These are phyloP conservation scores for Neria commutata DNA, from an alignment of 2,888 invertebrate species.

Conservation along the genomic window DNA sequence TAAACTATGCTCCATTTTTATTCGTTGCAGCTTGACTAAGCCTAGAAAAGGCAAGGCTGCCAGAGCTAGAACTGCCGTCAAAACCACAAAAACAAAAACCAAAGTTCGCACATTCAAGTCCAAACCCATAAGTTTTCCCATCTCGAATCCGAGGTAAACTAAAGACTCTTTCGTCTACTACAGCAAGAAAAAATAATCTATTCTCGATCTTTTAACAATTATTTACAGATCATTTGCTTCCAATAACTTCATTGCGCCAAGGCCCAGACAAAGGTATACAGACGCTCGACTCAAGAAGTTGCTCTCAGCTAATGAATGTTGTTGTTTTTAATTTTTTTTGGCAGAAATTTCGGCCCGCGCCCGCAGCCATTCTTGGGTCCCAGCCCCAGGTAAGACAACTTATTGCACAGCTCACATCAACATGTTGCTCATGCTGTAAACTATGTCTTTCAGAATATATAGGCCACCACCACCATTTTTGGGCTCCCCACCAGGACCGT, in stretches of 20 bases:
- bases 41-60: too few species aligned
- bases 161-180: neutral
- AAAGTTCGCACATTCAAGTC: too few species aligned
- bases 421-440: neutral
- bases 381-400: slow-evolving; percentile 13
- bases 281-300: too few species aligned
- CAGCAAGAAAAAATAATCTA: neutral
- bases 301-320: neutral
- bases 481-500: slow-evolving; percentile 36
- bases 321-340: slow-evolving; percentile 21
- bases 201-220: neutral
- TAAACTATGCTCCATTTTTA: too few species aligned
- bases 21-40: too few species aligned
- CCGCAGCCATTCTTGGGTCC: neutral
- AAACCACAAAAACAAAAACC: too few species aligned
- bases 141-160: slow-evolving; percentile 39
- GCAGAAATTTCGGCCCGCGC: slow-evolving; percentile 7
- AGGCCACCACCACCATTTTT: slow-evolving; percentile 46
- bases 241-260: slow-evolving; percentile 45
- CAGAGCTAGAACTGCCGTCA: slow-evolving; percentile 13
- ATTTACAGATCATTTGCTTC: slow-evolving; percentile 42
- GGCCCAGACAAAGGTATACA: slow-evolving; percentile 47
- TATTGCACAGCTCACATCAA: neutral
- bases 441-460: slow-evolving; percentile 22
- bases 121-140: slow-evolving; percentile 42